These are phyloP conservation scores for Pachydiplax longipennis DNA, from an alignment of 2,888 invertebrate genomes.

Conservation along the genomic window DNA sequence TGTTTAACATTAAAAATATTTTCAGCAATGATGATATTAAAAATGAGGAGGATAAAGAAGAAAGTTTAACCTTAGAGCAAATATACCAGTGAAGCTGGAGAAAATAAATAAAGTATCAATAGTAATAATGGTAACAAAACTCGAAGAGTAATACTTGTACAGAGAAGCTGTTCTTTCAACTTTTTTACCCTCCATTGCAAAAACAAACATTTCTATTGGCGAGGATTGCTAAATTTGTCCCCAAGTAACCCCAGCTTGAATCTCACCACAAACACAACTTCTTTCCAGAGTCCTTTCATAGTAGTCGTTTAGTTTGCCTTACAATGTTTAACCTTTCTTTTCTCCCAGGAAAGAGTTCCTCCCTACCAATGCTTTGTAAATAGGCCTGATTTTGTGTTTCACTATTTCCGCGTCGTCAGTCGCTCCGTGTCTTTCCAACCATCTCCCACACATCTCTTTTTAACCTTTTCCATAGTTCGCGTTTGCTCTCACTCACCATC, in stretches of 20 bases:
- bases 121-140: too few relatives aligned
- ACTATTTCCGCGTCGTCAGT: not conserved
- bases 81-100: too few relatives aligned
- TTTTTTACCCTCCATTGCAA: not conserved
- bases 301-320: not conserved
- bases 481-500: too few relatives aligned
- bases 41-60: too few relatives aligned
- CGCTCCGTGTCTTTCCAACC: not conserved
- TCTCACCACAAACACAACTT: not conserved
- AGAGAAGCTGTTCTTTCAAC: not conserved
- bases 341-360: not conserved
- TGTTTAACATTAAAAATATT: too few relatives aligned
- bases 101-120: too few relatives aligned
- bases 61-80: too few relatives aligned
- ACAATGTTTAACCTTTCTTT: not conserved
- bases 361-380: not conserved
- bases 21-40: too few relatives aligned
- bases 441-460: not conserved
- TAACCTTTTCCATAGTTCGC: not conserved
- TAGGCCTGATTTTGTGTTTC: not conserved
- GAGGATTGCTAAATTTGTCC: not conserved
- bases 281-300: not conserved
- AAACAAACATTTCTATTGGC: not conserved
- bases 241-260: not conserved
- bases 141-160: not conserved